These are phyloP conservation scores for Sylvia borin DNA, from an alignment of 2,797 vertebrate genomes.

Conservation along the genomic window DNA sequence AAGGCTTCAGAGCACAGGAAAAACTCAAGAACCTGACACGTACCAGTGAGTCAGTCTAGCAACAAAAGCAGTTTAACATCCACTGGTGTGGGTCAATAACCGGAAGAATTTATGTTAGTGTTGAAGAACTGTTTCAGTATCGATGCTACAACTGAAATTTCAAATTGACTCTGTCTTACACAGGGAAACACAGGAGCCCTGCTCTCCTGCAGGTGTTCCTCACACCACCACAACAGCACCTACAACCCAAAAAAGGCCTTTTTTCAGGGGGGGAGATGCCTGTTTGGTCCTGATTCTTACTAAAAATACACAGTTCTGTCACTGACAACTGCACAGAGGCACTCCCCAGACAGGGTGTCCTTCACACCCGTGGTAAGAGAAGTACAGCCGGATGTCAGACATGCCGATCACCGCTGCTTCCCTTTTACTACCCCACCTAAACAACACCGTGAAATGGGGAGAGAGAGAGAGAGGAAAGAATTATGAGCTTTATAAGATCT, in stretches of 20 bases:
- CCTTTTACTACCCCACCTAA: not conserved
- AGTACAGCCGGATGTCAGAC: not conserved
- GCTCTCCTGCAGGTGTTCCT: not conserved
- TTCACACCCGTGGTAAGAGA: not conserved
- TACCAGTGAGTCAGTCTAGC: not conserved
- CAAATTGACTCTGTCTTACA: not conserved
- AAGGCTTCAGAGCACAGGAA: not conserved
- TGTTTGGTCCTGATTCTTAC: not conserved
- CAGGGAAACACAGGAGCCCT: not conserved
- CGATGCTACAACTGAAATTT: not conserved
- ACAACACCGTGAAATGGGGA: not conserved
- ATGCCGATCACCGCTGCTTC: not conserved
- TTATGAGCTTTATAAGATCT: not conserved
- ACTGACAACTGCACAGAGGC: not conserved
- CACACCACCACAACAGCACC: not conserved
- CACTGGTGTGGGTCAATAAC: not conserved
- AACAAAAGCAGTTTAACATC: slow-evolving; percentile 16
- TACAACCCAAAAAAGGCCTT: not conserved
- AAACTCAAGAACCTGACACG: not conserved
- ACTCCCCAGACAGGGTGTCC: not conserved
- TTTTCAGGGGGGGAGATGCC: not conserved
- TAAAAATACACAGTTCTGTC: not conserved
- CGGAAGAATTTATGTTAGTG: not conserved
- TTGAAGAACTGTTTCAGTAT: slow-evolving; percentile 3
- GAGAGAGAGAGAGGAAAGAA: not conserved